Percentiles rank a stretch among this genome's conserved stretches.
phyloP scores from a whole-genome alignment of 92 coral and sea anemone species.

The Porites evermanni region DNA sequence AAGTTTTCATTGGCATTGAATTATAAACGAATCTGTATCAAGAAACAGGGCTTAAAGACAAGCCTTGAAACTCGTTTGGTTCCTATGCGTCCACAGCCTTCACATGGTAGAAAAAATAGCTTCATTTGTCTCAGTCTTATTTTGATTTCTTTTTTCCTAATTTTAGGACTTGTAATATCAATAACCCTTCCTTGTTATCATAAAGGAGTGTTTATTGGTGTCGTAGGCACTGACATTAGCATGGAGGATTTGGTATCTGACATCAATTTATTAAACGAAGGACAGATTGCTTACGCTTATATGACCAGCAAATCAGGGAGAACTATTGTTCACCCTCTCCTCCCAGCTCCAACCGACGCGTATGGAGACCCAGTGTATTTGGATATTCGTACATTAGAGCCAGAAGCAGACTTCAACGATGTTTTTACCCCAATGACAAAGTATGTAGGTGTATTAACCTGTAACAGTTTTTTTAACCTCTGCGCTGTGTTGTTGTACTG shows the following conservation, averaged over 20 bases:
- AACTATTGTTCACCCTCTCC: constrained; percentile 51
- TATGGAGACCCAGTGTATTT: constrained; percentile 34
- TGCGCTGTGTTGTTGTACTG: too few species aligned
- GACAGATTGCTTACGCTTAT: constrained; percentile 45
- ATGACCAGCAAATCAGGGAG: constrained; percentile 32
- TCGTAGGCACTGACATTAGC: constrained; percentile 57
- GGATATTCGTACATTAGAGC: constrained; percentile 37
- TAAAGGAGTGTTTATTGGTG: constrained; percentile 45
- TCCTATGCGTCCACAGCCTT: too few species aligned
- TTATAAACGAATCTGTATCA: too few species aligned
- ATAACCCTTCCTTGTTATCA: constrained; percentile 52
- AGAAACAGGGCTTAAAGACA: too few species aligned
- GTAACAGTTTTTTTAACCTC: too few species aligned
- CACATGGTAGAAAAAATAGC: too few species aligned
- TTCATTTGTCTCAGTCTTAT: too few species aligned
- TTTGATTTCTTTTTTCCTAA: too few species aligned
- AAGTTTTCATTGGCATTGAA: too few species aligned
- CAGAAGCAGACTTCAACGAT: constrained; percentile 3
- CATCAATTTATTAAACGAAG: constrained; percentile 34
- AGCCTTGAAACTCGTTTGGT: too few species aligned
- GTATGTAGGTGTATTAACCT: neutral
- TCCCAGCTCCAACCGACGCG: constrained; percentile 29
- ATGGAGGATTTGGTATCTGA: constrained; percentile 39
- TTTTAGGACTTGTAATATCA: constrained; percentile 50
- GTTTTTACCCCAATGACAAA: neutral